phyloP scores from a whole-genome alignment of 1,140 invertebrate genomes.

The Maconellicoccus hirsutus region DNA sequence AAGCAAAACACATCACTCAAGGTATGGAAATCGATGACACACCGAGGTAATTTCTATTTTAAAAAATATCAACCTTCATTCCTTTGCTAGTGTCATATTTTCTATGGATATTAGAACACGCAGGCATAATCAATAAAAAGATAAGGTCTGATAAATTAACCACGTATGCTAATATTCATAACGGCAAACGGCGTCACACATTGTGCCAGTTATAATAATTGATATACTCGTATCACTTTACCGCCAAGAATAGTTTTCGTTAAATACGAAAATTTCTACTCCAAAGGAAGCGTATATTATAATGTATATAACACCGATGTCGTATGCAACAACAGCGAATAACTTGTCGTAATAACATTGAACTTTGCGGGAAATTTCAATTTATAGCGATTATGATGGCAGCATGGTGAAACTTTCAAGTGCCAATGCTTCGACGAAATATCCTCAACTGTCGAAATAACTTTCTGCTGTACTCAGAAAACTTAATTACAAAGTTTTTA shows the following conservation, averaged over 20 bases:
- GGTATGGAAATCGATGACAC: background rate
- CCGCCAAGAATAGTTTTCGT: no score
- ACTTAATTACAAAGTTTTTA: slow-evolving; percentile 6
- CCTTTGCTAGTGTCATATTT: background rate
- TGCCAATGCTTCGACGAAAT: background rate
- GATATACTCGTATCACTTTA: no score
- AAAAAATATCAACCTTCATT: background rate
- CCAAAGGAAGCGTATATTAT: no score
- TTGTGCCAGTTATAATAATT: background rate
- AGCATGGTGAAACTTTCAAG: background rate
- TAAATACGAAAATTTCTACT: no score
- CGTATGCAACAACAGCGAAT: no score
- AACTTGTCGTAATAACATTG: no score
- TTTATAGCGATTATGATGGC: background rate
- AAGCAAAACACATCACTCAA: background rate
- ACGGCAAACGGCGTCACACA: background rate
- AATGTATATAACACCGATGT: no score
- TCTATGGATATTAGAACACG: background rate
- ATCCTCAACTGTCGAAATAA: slow-evolving; percentile 2
- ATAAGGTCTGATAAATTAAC: background rate
- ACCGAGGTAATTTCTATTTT: background rate
- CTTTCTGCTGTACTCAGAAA: background rate
- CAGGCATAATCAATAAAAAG: slow-evolving; percentile 9
- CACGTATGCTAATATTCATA: background rate
- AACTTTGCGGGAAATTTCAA: background rate